Conservation (phyloP, 2,113 vertebrate species). For the Pandion haliaetus region DNA sequence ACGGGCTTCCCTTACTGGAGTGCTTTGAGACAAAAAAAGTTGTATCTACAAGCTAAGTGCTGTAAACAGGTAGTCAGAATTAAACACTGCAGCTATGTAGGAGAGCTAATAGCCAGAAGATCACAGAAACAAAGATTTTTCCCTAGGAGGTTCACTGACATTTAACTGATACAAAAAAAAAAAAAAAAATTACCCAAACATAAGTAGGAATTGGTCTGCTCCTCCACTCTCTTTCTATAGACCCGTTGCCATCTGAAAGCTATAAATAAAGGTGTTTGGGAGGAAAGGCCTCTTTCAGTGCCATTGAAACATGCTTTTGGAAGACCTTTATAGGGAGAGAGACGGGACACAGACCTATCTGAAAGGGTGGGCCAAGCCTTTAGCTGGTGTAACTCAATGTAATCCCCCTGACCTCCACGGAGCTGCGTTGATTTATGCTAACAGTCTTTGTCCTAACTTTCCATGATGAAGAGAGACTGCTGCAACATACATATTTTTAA, state of each 20-base stretch:
- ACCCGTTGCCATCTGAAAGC: neutral
- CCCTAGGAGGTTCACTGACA: neutral
- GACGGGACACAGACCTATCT: neutral
- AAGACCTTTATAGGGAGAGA: neutral
- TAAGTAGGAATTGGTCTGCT: neutral
- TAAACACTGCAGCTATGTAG: neutral
- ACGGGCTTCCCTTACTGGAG: neutral
- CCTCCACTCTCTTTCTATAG: neutral
- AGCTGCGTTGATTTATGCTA: neutral
- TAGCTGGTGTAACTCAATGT: neutral
- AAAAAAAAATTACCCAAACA: neutral
- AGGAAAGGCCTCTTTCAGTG: neutral
- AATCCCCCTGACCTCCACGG: neutral
- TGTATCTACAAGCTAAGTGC: neutral
- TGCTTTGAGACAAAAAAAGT: neutral
- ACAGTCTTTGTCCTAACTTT: neutral
- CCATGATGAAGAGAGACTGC: neutral
- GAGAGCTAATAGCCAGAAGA: neutral
- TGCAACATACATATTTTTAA: neutral
- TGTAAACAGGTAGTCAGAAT: neutral
- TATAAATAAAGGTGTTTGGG: constrained; percentile 27
- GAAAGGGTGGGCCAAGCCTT: neutral
- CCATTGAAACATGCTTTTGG: neutral
- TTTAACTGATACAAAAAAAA: neutral
- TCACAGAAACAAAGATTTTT: neutral